Evolutionary conservation across 2,797 vertebrate species (phyloP).

Genomic region (Uromys caudimaculatus): DNA sequence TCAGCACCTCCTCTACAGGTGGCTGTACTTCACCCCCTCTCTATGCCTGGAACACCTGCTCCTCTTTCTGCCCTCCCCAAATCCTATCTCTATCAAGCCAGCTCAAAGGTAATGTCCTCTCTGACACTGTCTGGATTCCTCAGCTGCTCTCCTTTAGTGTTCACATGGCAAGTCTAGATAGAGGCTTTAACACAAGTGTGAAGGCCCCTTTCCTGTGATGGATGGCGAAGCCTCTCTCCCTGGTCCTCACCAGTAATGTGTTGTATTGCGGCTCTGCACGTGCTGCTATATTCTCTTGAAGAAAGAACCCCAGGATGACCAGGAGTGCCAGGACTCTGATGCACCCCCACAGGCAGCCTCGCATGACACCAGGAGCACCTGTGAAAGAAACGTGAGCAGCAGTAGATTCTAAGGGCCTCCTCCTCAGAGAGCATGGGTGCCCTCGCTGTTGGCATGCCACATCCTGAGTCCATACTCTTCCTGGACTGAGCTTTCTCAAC

Average conservation of each 20-base stretch:
- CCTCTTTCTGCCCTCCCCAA: background rate
- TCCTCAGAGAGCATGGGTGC: background rate
- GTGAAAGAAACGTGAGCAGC: background rate
- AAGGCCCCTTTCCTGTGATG: background rate
- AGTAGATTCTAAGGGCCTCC: background rate
- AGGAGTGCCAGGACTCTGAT: background rate
- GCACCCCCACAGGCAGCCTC: fast-evolving
- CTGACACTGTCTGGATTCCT: background rate
- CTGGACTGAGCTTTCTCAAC: background rate
- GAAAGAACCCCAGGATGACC: conserved; percentile 4
- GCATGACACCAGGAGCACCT: background rate
- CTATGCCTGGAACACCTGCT: background rate
- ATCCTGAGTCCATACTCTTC: background rate
- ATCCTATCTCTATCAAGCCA: background rate
- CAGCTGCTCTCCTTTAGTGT: background rate
- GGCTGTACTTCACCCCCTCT: background rate
- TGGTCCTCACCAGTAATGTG: conserved; percentile 13
- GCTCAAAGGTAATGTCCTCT: background rate
- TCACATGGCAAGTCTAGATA: background rate
- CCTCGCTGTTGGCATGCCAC: background rate
- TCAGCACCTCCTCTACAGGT: background rate
- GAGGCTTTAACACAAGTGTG: background rate
- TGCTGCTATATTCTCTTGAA: background rate
- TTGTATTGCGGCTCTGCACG: background rate
- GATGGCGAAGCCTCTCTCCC: background rate